A percentile compares a stretch with the other conserved stretches of the same genome.
Evolutionary conservation across 2,888 invertebrate genomes (phyloP).

Genomic region (Toxonevra muliebris): DNA sequence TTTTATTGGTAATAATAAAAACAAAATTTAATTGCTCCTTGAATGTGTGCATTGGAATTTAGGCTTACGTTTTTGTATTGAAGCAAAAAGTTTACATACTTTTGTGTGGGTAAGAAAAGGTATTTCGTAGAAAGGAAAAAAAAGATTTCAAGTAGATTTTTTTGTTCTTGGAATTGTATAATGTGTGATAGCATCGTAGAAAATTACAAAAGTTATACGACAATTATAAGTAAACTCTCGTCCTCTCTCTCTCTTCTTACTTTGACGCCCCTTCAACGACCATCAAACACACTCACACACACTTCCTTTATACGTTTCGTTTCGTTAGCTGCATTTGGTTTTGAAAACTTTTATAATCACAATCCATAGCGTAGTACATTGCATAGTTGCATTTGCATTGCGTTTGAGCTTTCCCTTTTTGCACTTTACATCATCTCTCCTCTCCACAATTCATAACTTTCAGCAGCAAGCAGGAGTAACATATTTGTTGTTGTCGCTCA

Average conservation of each 20-base stretch:
- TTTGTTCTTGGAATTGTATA: conserved; percentile 27
- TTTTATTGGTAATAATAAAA: too few species aligned
- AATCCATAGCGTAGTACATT: conserved; percentile 11
- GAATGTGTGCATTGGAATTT: too few species aligned
- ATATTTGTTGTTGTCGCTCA: neutral
- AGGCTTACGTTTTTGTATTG: too few species aligned
- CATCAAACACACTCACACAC: too few species aligned
- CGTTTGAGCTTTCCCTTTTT: neutral
- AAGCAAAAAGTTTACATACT: too few species aligned
- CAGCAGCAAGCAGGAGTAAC: neutral
- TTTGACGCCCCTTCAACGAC: neutral
- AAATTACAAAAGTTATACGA: conserved; percentile 33
- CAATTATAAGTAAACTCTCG: too few species aligned
- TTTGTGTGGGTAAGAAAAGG: too few species aligned
- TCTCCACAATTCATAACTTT: neutral
- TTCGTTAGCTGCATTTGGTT: conserved; percentile 3
- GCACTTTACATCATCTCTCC: conserved; percentile 6
- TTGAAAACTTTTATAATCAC: conserved; percentile 21
- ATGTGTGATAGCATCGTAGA: conserved; percentile 31
- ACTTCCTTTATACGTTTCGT: too few species aligned
- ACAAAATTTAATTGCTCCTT: too few species aligned
- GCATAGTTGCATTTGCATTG: neutral
- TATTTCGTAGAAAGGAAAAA: too few species aligned
- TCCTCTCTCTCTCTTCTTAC: neutral
- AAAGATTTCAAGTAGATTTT: neutral